Conservation (phyloP, 1,140 invertebrate species). For the Scylla paramamosain region DNA sequence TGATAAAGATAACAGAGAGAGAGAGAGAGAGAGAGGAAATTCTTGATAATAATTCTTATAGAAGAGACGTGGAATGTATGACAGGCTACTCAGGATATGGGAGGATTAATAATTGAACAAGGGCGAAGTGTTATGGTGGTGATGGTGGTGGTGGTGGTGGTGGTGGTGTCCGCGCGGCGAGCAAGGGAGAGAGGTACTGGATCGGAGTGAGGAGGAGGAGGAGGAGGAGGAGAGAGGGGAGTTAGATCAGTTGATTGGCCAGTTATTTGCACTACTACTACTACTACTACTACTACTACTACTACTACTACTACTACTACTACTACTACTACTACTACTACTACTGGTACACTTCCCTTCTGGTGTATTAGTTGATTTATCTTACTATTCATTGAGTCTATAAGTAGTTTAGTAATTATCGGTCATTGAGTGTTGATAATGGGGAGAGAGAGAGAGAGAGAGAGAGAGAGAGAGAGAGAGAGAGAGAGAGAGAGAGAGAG, state of each 20-base stretch:
- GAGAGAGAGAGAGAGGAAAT: neutral
- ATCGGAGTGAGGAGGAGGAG: too few species aligned
- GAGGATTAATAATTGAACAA: too few species aligned
- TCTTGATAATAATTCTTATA: too few species aligned
- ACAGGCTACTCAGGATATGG: too few species aligned
- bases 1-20: neutral
- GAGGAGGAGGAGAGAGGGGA: too few species aligned
- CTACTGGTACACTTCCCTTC: neutral
- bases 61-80: neutral
- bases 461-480: constrained; percentile 18
- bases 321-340: constrained; percentile 23
- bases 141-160: neutral
- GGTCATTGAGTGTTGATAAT: too few species aligned
- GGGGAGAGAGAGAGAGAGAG: constrained; percentile 29
- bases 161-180: neutral
- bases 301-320: neutral
- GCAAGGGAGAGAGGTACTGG: neutral
- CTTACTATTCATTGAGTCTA: too few species aligned
- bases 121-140: neutral
- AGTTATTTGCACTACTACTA: neutral
- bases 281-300: neutral
- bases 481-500: neutral
- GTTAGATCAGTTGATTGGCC: neutral
- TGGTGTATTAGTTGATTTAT: too few species aligned
- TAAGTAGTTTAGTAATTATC: too few species aligned